These are phyloP conservation scores for Rhodinocichla rosea DNA, from an alignment of 2,113 vertebrate genomes.

Conservation along the genomic window DNA sequence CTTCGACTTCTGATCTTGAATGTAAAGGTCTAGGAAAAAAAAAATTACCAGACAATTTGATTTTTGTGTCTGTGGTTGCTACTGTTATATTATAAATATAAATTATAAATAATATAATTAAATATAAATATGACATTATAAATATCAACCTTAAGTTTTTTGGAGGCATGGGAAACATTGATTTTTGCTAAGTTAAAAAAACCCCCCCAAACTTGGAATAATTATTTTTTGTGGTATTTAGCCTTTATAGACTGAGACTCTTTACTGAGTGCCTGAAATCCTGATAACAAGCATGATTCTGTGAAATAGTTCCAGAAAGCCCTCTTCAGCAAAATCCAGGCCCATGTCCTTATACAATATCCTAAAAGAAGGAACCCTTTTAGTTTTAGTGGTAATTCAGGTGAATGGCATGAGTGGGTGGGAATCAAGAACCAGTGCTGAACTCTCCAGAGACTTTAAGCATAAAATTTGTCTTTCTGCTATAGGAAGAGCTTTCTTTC, in stretches of 20 bases:
- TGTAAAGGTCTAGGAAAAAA: neutral
- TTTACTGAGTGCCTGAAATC: constrained; percentile 36
- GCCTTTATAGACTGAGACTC: constrained; percentile 36
- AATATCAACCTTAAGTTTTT: neutral
- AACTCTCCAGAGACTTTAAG: neutral
- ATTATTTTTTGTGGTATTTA: constrained; percentile 32
- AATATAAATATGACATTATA: too few species aligned
- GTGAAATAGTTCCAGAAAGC: constrained; percentile 41
- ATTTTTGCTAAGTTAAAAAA: neutral
- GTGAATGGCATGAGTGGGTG: neutral
- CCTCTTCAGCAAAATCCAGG: constrained; percentile 21
- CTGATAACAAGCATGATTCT: constrained; percentile 11
- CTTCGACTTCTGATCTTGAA: neutral
- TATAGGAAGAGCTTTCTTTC: neutral
- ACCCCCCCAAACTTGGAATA: neutral
- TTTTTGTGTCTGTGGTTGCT: neutral
- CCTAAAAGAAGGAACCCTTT: constrained; percentile 31
- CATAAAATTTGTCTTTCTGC: neutral
- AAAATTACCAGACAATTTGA: neutral
- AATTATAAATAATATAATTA: too few species aligned
- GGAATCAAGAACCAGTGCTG: neutral
- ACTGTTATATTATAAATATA: neutral
- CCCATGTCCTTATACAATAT: constrained; percentile 9
- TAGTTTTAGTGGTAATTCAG: neutral
- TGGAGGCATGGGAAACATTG: neutral